Conservation (phyloP, 1,140 invertebrate species). For the Orussus abietinus region DNA sequence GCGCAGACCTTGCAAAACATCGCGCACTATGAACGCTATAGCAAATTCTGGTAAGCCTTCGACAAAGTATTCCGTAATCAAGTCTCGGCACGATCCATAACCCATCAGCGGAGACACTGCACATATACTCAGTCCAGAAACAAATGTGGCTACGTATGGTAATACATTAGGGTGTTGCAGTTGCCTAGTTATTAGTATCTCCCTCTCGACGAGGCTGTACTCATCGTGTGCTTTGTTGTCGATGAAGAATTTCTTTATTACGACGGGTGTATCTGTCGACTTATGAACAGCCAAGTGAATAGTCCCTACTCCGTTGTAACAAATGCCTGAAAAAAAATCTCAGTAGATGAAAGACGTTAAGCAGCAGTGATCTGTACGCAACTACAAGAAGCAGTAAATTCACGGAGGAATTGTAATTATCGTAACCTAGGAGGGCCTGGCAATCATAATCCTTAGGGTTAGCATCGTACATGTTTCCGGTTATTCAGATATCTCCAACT, state of each 20-base stretch:
- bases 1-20: conserved; percentile 73
- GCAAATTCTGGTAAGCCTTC: conserved; percentile 77
- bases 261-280: conserved; percentile 64
- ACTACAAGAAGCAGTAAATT: too few species aligned
- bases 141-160: conserved; percentile 69
- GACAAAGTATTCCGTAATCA: conserved; percentile 73
- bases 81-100: conserved; percentile 75
- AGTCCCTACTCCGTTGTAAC: conserved; percentile 61
- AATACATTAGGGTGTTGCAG: conserved; percentile 77
- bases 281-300: conserved; percentile 64
- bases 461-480: too few species aligned
- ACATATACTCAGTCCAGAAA: conserved; percentile 70
- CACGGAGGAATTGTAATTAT: too few species aligned
- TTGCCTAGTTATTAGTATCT: conserved; percentile 73
- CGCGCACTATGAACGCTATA: conserved; percentile 73
- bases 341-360: too few species aligned
- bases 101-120: conserved; percentile 76
- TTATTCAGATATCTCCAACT: too few species aligned
- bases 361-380: too few species aligned
- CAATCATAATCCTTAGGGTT: too few species aligned
- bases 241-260: conserved; percentile 72
- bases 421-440: too few species aligned
- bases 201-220: conserved; percentile 65
- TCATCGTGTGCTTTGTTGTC: conserved; percentile 65
- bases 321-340: conserved; percentile 61